Base-by-base conservation (phyloP, 2,797 vertebrate genomes). In the Ptychadena robeensis region DNA sequence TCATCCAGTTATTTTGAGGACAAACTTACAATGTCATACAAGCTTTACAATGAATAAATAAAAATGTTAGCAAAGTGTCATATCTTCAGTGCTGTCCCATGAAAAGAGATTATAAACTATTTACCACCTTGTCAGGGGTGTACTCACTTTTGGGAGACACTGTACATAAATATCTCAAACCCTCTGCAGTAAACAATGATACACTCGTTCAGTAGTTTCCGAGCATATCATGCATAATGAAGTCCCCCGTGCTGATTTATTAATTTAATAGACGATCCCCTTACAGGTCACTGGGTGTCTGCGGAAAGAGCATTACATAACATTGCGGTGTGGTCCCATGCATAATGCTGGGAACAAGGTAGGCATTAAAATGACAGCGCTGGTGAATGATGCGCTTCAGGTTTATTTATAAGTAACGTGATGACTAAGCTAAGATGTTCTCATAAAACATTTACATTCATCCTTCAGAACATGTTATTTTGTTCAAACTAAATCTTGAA, bases 361-460 rank as follows among this genome's bases (percentile, higher is more conserved):
- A 31, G 53, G 32, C 37, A 38, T 27, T 37, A 71, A 66, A 28
- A 53, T 35, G 68, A 27, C 61, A 67, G 11, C n/a, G 18, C 27
- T 15, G 31, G 9, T 71, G 68, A 78, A 68, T 30, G 67, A 78
- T 78, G 67, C 31, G 2, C 4, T 5, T 25, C 32, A 64, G 40
- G 1, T 57, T 61, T 79, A 83, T 79, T 73, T 83, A 67, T 57
- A 83, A 69, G 61, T 61, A 64, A 38, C n/a, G 7, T 66, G 81
- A 72, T 83, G 67, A 82, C 68, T 72, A 72, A 69, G 82, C 37
- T 40, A 37, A 53, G 63, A 28, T 65, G 61, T 66, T 79, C 69
- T 67, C 68, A 83, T 79, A 73, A 83, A 79, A 67, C 61, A 83
- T 83, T 73, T 38, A 83, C 9, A 30, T 22, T 31, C 15, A 5